Percentiles rank a stretch among this genome's conserved stretches.
Conservation (phyloP, 2,797 vertebrate species). For the Sebastes aleutianus region DNA sequence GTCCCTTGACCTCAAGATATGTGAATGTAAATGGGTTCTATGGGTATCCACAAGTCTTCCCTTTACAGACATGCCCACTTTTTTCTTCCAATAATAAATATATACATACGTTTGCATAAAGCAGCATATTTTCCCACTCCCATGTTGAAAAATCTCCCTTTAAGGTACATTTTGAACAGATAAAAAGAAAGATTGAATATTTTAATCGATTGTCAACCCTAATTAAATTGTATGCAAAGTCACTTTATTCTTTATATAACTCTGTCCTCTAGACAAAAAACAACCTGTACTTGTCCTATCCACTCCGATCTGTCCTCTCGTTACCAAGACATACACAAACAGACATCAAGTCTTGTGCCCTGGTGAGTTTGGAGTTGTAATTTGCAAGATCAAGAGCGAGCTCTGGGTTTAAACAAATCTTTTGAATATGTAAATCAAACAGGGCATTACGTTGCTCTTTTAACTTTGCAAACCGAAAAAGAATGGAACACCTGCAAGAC, state of each 20-base stretch:
- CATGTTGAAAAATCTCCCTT: too few species aligned
- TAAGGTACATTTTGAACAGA: too few species aligned
- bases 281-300: not conserved
- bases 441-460: not conserved
- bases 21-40: too few species aligned
- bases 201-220: too few species aligned
- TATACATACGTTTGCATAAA: too few species aligned
- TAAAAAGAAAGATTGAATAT: too few species aligned
- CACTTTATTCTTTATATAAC: not conserved
- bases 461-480: not conserved
- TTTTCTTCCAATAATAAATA: too few species aligned
- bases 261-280: not conserved
- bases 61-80: too few species aligned
- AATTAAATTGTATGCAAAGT: not conserved
- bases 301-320: not conserved
- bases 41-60: too few species aligned
- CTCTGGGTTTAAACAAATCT: not conserved
- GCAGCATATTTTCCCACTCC: too few species aligned
- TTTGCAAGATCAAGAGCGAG: not conserved
- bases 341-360: not conserved
- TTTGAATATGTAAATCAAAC: not conserved
- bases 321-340: not conserved
- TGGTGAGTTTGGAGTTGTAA: not conserved
- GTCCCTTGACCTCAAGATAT: too few species aligned
- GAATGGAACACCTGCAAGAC: not conserved